These are phyloP conservation scores for Adelges cooleyi DNA, from an alignment of 1,140 invertebrate species.

Conservation along the genomic window DNA sequence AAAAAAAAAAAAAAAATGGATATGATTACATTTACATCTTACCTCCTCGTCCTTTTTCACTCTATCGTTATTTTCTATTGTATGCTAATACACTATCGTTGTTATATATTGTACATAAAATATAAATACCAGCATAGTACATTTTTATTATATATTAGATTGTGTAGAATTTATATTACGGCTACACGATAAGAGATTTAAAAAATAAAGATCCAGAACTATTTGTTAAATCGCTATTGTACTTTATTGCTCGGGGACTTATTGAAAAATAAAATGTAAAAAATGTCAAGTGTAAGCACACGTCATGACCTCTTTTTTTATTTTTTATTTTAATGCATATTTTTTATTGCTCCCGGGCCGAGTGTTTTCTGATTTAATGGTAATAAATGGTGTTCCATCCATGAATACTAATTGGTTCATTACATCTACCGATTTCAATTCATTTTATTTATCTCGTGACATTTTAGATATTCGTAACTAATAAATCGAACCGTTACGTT, in stretches of 20 bases:
- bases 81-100: conserved; percentile 24
- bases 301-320: conserved; percentile 26
- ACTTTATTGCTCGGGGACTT: conserved; percentile 22
- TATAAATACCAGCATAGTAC: too few species aligned
- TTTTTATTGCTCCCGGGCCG: conserved; percentile 17
- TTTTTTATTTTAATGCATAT: not conserved
- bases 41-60: not conserved
- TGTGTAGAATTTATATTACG: conserved; percentile 16
- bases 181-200: conserved; percentile 25
- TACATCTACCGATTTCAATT: conserved; percentile 20
- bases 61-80: conserved; percentile 27
- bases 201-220: conserved; percentile 28
- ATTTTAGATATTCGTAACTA: conserved; percentile 11
- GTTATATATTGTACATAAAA: not conserved
- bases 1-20: not conserved
- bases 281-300: conserved; percentile 25
- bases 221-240: conserved; percentile 25
- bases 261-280: conserved; percentile 10
- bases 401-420: conserved; percentile 29
- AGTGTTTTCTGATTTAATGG: conserved; percentile 26
- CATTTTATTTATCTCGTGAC: conserved; percentile 23
- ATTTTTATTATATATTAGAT: too few species aligned
- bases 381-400: conserved; percentile 26
- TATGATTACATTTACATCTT: conserved; percentile 10
- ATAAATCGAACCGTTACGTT: conserved; percentile 16